Conservation (phyloP, 2,797 vertebrate species). For the Zenarchopterus dispar region DNA sequence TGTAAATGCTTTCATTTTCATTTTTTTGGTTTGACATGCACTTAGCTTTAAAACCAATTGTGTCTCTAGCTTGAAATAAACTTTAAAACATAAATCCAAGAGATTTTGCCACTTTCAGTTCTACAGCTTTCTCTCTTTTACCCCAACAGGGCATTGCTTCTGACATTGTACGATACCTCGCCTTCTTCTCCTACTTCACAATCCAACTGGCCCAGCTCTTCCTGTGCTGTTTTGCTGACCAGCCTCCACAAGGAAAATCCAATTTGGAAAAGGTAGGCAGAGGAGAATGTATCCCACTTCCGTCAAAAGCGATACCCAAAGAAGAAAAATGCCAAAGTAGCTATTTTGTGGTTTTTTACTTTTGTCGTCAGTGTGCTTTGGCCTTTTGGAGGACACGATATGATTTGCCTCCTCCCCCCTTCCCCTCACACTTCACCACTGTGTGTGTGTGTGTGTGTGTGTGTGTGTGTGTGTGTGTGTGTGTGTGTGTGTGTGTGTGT, state of each 20-base stretch:
- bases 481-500: conserved; percentile 22
- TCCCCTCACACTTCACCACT: conserved; percentile 54
- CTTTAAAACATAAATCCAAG: no score
- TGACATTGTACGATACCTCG: conserved; percentile 83
- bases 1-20: conserved; percentile 25
- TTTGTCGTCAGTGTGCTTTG: conserved; percentile 62
- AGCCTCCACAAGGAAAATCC: conserved; percentile 83
- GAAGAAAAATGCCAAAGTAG: conserved; percentile 51
- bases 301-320: conserved; percentile 38
- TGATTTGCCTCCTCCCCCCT: conserved; percentile 62
- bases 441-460: conserved; percentile 50
- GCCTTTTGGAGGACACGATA: conserved; percentile 72
- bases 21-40: neutral
- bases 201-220: conserved; percentile 88
- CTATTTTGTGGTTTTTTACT: conserved; percentile 69
- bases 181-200: conserved; percentile 85
- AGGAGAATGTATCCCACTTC: conserved; percentile 59
- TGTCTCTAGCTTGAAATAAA: no score
- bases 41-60: neutral
- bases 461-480: conserved; percentile 31
- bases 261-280: conserved; percentile 80
- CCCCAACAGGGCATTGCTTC: conserved; percentile 83
- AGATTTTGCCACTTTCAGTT: neutral
- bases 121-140: neutral
- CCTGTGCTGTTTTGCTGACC: conserved; percentile 90